Evolutionary conservation across 1,140 invertebrate genomes (phyloP).

Genomic region (Babylonia areolata): DNA sequence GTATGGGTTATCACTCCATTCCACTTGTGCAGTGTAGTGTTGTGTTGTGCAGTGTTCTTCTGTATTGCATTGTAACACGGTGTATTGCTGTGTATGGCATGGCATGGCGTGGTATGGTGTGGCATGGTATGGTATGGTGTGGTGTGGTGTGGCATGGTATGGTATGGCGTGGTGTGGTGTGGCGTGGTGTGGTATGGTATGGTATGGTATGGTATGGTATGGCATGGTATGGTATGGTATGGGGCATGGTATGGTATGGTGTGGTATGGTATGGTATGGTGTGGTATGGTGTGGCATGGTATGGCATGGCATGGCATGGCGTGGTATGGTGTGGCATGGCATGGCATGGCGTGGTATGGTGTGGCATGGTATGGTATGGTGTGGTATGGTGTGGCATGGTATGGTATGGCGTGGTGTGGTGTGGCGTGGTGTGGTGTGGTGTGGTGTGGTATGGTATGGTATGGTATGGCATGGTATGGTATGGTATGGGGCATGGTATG

Average conservation of each 20-base stretch:
- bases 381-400: neutral
- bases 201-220: slow-evolving; percentile 58
- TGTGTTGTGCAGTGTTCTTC: slow-evolving; percentile 41
- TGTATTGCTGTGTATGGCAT: slow-evolving; percentile 21
- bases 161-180: slow-evolving; percentile 58
- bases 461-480: slow-evolving; percentile 55
- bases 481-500: slow-evolving; percentile 53
- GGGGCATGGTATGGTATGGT: slow-evolving; percentile 42
- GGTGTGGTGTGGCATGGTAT: slow-evolving; percentile 46
- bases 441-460: slow-evolving; percentile 54
- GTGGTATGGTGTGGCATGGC: slow-evolving; percentile 50
- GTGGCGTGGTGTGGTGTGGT: no score
- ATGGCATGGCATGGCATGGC: slow-evolving; percentile 21
- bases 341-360: slow-evolving; percentile 42
- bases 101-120: neutral
- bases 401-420: neutral
- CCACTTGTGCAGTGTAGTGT: slow-evolving; percentile 36
- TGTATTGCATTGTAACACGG: slow-evolving; percentile 47
- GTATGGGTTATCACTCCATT: no score
- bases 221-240: slow-evolving; percentile 58
- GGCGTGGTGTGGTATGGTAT: slow-evolving; percentile 57
- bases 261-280: slow-evolving; percentile 47
- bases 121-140: slow-evolving; percentile 35
- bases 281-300: slow-evolving; percentile 35
- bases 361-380: no score